Evolutionary conservation across 2,888 invertebrate species (phyloP), one percentile per base, ranked within the genome.

Genomic region (Trimorus sp.): DNA sequence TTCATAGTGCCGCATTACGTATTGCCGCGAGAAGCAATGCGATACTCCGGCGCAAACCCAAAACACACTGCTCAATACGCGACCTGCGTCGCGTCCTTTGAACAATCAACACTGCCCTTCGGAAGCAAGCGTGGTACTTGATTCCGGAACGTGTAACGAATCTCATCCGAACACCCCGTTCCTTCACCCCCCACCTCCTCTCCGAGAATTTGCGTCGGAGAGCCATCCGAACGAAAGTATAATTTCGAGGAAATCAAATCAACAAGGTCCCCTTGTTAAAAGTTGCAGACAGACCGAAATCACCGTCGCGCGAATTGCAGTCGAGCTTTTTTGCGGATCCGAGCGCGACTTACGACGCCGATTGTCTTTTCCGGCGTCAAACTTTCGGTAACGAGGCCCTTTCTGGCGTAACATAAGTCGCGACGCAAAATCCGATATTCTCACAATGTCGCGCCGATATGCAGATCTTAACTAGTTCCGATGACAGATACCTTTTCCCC

Each of bases 1-100:
- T 4, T 26, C n/a, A 26, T 26, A n/a, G 53, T 63, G 53, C 63
- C 51, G 66, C 68, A 73, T 79, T 79, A 60, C 62, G 37, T 26
- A 73, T 54, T 42, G 48, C 48, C 63, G 62, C 63, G 38, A 71
- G 53, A 71, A 26, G 26, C 26, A 26, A 26, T 26, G 80, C 80
- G 75, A 81, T 76, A 76, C 76, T 76, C 71, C 26, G 65, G 76
- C 76, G 76, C 80, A 66, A 75, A 75, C 70, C 60, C 71, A 56
- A 76, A 81, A 77, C 77, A 81, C 77, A 77, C 81, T 77, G 81
- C 81, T 81, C 77, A 81, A 81, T 81, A 75, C 75, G 75, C 75
- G 75, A 80, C 80, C 71, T 76, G 66, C 66, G 59, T 71, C 51
- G 38, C 66, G 62, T 66, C 71, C 75, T 80, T 80, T 80, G 76